Percentiles rank a stretch among this genome's conserved stretches.
Evolutionary conservation across 2,797 vertebrate species (phyloP).

Genomic region (Hydrocynus forskahlii): DNA sequence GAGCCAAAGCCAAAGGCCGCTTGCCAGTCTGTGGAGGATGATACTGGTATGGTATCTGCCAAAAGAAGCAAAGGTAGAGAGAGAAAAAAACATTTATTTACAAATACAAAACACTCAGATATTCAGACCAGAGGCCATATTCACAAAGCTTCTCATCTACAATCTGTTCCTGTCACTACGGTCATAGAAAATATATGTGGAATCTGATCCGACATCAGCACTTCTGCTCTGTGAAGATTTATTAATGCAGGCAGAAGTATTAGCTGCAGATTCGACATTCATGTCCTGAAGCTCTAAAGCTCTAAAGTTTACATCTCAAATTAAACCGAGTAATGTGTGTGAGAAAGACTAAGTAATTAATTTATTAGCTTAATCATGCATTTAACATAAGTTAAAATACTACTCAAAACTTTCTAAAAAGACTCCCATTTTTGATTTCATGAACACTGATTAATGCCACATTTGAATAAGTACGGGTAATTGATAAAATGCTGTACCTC

Average conservation of each 20-base stretch:
- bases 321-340: neutral
- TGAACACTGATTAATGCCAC: neutral
- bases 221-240: too few relatives aligned
- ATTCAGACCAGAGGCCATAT: neutral
- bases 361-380: neutral
- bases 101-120: neutral
- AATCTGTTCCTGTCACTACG: too few relatives aligned
- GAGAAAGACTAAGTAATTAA: neutral
- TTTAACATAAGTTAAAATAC: neutral
- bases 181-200: too few relatives aligned
- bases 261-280: neutral
- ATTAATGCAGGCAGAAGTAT: too few relatives aligned
- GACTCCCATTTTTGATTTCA: too few relatives aligned
- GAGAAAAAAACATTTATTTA: neutral
- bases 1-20: conserved; percentile 94
- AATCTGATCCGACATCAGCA: too few relatives aligned
- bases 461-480: too few relatives aligned
- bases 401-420: neutral
- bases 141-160: too few relatives aligned
- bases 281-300: neutral
- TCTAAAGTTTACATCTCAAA: neutral
- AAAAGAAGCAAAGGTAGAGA: neutral
- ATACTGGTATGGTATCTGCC: conserved; percentile 91
- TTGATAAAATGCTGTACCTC: too few relatives aligned
- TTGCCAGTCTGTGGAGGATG: conserved; percentile 96